Conservation (phyloP, 2,797 vertebrate species). For the Vespertilio murinus region DNA sequence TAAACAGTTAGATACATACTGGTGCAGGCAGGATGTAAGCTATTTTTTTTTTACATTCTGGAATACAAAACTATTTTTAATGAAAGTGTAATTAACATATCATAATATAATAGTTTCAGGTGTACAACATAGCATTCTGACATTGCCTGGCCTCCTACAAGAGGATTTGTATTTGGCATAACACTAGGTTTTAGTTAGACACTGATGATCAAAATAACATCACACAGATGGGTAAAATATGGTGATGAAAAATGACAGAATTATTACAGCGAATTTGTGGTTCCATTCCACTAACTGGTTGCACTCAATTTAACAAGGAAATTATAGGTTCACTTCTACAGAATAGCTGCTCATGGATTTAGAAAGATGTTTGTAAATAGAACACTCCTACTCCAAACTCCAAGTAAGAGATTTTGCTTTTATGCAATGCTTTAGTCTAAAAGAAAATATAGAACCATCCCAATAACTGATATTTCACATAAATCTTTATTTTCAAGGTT, state of each 20-base stretch:
- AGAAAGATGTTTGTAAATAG: constrained; percentile 5
- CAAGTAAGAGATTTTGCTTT: background rate
- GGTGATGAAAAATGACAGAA: background rate
- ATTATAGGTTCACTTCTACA: constrained; percentile 8
- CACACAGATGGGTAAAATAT: background rate
- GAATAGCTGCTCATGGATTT: background rate
- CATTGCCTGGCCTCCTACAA: background rate
- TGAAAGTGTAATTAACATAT: background rate
- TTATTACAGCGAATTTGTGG: background rate
- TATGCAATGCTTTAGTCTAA: background rate
- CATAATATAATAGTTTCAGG: background rate
- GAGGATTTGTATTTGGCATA: background rate
- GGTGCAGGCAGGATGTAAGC: background rate
- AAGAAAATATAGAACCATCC: background rate
- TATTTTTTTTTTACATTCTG: background rate
- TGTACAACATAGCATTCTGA: background rate
- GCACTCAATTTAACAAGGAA: constrained; percentile 45
- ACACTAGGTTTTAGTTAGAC: constrained; percentile 9
- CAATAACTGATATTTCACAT: background rate
- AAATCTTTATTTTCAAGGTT: background rate
- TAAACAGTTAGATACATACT: background rate
- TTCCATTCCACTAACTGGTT: constrained; percentile 10
- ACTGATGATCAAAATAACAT: constrained; percentile 24
- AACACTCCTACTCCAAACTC: background rate
- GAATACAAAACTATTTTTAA: background rate